Conservation (phyloP, 2,888 invertebrate species). For the Nymphalis urticae region DNA sequence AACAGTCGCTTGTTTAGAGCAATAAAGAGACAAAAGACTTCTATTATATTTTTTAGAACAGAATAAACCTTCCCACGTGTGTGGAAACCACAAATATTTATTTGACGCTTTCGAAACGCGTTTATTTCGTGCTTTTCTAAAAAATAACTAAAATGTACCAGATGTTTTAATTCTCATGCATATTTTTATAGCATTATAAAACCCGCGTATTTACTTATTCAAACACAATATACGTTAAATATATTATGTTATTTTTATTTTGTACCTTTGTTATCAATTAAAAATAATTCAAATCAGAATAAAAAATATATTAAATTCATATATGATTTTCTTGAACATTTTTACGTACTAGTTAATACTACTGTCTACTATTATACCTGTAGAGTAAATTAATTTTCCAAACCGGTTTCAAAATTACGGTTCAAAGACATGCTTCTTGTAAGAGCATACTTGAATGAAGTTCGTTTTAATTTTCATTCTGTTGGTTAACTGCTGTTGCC, state of each 20-base stretch:
- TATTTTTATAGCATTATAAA: constrained; percentile 1
- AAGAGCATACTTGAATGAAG: neutral
- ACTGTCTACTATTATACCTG: too few relatives aligned
- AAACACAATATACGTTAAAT: neutral
- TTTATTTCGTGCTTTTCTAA: constrained; percentile 22
- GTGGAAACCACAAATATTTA: constrained; percentile 30
- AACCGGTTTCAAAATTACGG: neutral
- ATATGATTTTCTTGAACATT: too few relatives aligned
- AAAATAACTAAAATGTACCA: constrained; percentile 26
- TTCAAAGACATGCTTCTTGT: neutral
- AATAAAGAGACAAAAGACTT: constrained; percentile 2
- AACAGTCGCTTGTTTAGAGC: too few relatives aligned
- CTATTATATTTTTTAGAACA: constrained; percentile 4
- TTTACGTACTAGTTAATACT: too few relatives aligned
- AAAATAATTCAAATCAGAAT: too few relatives aligned
- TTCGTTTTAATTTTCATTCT: neutral
- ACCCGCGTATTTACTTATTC: neutral
- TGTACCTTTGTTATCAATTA: too few relatives aligned
- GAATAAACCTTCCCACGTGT: constrained; percentile 19
- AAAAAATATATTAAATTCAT: too few relatives aligned
- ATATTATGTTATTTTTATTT: neutral
- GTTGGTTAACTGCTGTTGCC: neutral
- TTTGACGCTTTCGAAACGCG: constrained; percentile 27
- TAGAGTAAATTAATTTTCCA: too few relatives aligned
- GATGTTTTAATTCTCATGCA: constrained; percentile 23